Evolutionary conservation across 2,888 invertebrate species (phyloP), one percentile per base, ranked within the genome.

Genomic region (Saturnia pavonia): DNA sequence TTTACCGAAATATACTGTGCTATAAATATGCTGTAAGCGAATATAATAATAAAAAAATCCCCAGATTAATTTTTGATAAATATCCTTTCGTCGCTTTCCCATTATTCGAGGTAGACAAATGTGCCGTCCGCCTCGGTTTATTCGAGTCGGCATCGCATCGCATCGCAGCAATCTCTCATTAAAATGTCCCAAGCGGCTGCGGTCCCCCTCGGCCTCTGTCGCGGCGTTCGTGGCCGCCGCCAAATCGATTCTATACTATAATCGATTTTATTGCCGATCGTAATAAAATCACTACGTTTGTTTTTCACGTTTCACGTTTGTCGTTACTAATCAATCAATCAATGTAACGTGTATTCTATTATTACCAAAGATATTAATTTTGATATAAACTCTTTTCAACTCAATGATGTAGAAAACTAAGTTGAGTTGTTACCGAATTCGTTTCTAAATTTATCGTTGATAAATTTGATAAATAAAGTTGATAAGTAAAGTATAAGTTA

Each of bases 91-190:
- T 78, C 86, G 83, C 85, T 85, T 85, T 87, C 82, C 85, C 86
- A 88, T 91, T 91, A 91, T 88, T 86, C 80, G 82, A 80, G 81
- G 86, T 75, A 90, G 91, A 90, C 89, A 88, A 91, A 91, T 91
- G 88, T 85, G 80, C 84, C 85, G 84, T 84, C 66, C 22, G n/a
- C 66, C 48, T 70, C 66, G 54, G 67, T 66, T 70, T 34, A 66
- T 65, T 65, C 84, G 83, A 83, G 76, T 81, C 82, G 82, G 81
- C 83, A 84, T 85, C 90, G 88, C 88, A 89, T 83, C 87, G 80
- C 83, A 84, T 85, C 90, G 88, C 88, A 89, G 83, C 87, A 88
- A 90, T 89, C 88, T 83, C 88, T 92, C 90, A 89, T 91, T 90
- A 90, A 88, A 90, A 88, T 80, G 82, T 88, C 85, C 88, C 82